These are phyloP conservation scores for Caenorhabditis doughertyi DNA, from an alignment of 2,888 invertebrate species.

Conservation along the genomic window DNA sequence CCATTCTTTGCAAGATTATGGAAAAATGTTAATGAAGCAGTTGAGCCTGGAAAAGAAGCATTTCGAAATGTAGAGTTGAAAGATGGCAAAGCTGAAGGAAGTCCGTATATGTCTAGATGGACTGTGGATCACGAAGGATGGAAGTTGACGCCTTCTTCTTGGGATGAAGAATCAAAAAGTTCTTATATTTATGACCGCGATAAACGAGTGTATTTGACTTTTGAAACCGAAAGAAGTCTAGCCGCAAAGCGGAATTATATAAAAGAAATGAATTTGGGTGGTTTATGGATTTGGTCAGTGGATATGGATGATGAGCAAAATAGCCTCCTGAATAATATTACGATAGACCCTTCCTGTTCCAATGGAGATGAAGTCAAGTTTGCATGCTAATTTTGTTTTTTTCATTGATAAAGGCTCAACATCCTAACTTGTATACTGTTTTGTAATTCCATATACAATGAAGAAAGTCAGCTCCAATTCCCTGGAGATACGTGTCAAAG, in stretches of 20 bases:
- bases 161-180: not conserved
- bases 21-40: not conserved
- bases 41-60: not conserved
- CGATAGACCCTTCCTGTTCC: not conserved
- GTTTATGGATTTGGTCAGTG: slow-evolving; percentile 9
- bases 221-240: slow-evolving; percentile 3
- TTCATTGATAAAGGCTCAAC: too few species aligned
- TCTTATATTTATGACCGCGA: not conserved
- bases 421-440: too few species aligned
- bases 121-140: not conserved
- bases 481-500: too few species aligned
- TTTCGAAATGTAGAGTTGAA: not conserved
- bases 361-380: not conserved
- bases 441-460: too few species aligned
- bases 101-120: not conserved
- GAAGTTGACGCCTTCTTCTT: not conserved
- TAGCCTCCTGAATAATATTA: not conserved
- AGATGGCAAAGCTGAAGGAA: not conserved
- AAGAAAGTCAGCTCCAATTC: too few species aligned
- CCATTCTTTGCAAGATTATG: slow-evolving; percentile 5
- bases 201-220: not conserved
- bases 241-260: not conserved
- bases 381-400: not conserved
- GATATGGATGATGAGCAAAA: slow-evolving; percentile 1
- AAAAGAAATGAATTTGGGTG: slow-evolving; percentile 4